Conservation (phyloP, 1,140 invertebrate genomes). For the Drosophila subobscura region DNA sequence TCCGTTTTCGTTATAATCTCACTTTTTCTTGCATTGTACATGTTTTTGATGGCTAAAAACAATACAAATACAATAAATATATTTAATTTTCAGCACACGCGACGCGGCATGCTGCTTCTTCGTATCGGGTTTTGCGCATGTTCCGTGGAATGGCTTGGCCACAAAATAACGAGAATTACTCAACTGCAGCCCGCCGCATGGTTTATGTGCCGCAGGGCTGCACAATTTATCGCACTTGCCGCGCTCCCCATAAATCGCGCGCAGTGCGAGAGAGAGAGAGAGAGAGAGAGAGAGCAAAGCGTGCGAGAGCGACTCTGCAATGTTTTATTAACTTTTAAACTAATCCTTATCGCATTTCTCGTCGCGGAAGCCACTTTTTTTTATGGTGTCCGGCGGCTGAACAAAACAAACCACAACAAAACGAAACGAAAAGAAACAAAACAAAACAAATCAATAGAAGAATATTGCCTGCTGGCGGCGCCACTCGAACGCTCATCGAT, state of each 20-base stretch:
- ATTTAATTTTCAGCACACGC: slow-evolving; percentile 73
- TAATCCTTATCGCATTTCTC: slow-evolving; percentile 8
- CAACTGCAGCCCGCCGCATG: slow-evolving; percentile 61
- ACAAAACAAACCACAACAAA: neutral
- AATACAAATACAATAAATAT: slow-evolving; percentile 63
- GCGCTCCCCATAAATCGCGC: slow-evolving; percentile 56
- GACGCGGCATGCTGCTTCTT: slow-evolving; percentile 39
- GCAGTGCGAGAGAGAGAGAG: slow-evolving; percentile 8
- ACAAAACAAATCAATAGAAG: slow-evolving; percentile 63
- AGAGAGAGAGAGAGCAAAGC: slow-evolving; percentile 8
- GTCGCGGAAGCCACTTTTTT: neutral
- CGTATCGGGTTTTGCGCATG: slow-evolving; percentile 71
- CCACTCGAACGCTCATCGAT: slow-evolving; percentile 71
- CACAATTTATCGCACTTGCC: slow-evolving; percentile 72
- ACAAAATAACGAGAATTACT: slow-evolving; percentile 66
- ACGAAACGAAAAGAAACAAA: slow-evolving; percentile 19
- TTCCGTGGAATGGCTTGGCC: slow-evolving; percentile 55
- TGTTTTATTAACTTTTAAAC: slow-evolving; percentile 40
- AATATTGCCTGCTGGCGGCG: slow-evolving; percentile 20
- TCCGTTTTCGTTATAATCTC: slow-evolving; percentile 9
- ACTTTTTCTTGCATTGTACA: slow-evolving; percentile 5
- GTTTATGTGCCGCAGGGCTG: slow-evolving; percentile 68
- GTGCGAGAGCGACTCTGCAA: slow-evolving; percentile 4
- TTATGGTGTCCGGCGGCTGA: neutral
- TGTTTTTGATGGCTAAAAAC: neutral